phyloP scores from a whole-genome alignment of 2,888 invertebrate genomes.

The Cecidostiba fungosa region DNA sequence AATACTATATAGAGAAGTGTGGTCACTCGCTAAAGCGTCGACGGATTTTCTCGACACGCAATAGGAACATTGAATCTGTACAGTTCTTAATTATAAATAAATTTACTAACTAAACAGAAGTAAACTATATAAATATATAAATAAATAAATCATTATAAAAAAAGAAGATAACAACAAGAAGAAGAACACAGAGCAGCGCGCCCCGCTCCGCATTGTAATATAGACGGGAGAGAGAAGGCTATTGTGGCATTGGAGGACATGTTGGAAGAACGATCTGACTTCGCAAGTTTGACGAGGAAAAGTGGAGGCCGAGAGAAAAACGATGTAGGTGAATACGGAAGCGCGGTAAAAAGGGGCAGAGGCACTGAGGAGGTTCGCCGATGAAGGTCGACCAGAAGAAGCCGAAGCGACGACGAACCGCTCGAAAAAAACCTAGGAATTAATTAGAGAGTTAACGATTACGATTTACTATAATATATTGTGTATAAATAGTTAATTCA shows the following conservation, averaged over 20 bases:
- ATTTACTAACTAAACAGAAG: conserved; percentile 78
- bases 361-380: conserved; percentile 34
- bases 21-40: conserved; percentile 71
- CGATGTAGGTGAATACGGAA: background rate
- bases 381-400: conserved; percentile 43
- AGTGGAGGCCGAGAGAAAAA: background rate
- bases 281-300: background rate
- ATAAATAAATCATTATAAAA: conserved; percentile 71
- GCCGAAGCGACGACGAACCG: conserved; percentile 55
- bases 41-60: conserved; percentile 75
- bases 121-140: conserved; percentile 73
- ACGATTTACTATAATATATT: conserved; percentile 80
- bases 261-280: conserved; percentile 59
- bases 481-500: conserved; percentile 80
- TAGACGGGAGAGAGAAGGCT: conserved; percentile 45
- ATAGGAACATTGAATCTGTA: conserved; percentile 80
- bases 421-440: conserved; percentile 68
- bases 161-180: conserved; percentile 34
- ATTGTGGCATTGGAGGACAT: background rate
- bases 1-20: conserved; percentile 39
- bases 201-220: conserved; percentile 68
- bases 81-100: conserved; percentile 80
- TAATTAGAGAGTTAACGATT: conserved; percentile 76
- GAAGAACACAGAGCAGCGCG: conserved; percentile 42
- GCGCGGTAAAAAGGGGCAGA: background rate